A percentile compares a stretch with the other conserved stretches of the same genome.
Conservation (phyloP, 2,888 invertebrate species). For the Campoplex capitator region DNA sequence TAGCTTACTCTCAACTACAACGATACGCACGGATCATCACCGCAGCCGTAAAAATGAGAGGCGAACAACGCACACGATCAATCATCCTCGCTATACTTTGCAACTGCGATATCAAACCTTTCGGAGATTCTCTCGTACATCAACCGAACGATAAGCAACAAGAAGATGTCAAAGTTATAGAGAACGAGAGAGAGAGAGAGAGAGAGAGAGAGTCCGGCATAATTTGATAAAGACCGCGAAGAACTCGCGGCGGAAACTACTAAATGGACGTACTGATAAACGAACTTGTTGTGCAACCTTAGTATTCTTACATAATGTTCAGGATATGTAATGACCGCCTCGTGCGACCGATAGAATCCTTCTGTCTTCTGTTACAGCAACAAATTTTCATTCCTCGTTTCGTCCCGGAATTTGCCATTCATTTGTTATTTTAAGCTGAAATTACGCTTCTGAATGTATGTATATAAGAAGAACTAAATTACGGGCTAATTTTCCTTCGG, state of each 20-base stretch:
- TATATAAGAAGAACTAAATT: slow-evolving; percentile 7
- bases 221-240: slow-evolving; percentile 78
- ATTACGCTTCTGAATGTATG: slow-evolving; percentile 21
- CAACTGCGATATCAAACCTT: slow-evolving; percentile 50
- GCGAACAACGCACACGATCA: not conserved
- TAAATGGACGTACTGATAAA: slow-evolving; percentile 77
- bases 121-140: slow-evolving; percentile 36
- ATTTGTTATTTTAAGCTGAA: slow-evolving; percentile 3
- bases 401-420: slow-evolving; percentile 25
- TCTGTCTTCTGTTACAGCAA: slow-evolving; percentile 16
- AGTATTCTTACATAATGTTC: slow-evolving; percentile 71
- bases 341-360: slow-evolving; percentile 52
- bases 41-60: slow-evolving; percentile 40
- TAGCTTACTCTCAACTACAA: slow-evolving; percentile 31
- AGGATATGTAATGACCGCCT: slow-evolving; percentile 67
- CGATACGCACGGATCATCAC: slow-evolving; percentile 24
- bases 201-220: slow-evolving; percentile 68
- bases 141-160: slow-evolving; percentile 35
- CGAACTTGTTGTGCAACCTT: slow-evolving; percentile 79
- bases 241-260: slow-evolving; percentile 77
- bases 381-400: slow-evolving; percentile 45
- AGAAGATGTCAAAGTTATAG: slow-evolving; percentile 16
- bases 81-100: slow-evolving; percentile 22
- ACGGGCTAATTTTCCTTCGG: not conserved
- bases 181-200: slow-evolving; percentile 34